Evolutionary conservation across 1,140 invertebrate genomes (phyloP).

Genomic region (Octopus sinensis): DNA sequence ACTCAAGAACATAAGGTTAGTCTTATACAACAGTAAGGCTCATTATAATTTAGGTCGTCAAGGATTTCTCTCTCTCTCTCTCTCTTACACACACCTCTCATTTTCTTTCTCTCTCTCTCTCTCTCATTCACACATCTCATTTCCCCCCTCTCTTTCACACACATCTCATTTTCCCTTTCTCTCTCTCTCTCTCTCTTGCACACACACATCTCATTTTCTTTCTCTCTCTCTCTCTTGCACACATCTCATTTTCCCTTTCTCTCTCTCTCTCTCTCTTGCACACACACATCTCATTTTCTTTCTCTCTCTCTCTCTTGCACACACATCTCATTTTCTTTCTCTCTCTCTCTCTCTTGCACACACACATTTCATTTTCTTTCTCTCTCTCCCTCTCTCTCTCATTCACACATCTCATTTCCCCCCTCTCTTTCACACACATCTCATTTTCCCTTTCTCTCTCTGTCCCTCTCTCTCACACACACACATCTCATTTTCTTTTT

Average conservation of each 20-base stretch:
- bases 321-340: too few relatives aligned
- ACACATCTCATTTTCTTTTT: neutral
- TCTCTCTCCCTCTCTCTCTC: too few relatives aligned
- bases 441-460: neutral
- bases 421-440: neutral
- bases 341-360: neutral
- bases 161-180: neutral
- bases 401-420: too few relatives aligned
- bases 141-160: too few relatives aligned
- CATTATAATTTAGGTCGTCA: too few relatives aligned
- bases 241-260: neutral
- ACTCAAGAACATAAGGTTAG: constrained; percentile 24
- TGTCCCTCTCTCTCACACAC: neutral
- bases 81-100: too few relatives aligned
- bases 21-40: neutral
- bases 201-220: neutral
- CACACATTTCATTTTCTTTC: too few relatives aligned
- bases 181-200: neutral
- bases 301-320: neutral
- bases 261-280: neutral
- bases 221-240: neutral
- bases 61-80: too few relatives aligned
- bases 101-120: too few relatives aligned
- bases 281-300: neutral
- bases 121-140: too few relatives aligned